Conservation (phyloP, 2,113 vertebrate genomes). For the Carassius auratus region DNA sequence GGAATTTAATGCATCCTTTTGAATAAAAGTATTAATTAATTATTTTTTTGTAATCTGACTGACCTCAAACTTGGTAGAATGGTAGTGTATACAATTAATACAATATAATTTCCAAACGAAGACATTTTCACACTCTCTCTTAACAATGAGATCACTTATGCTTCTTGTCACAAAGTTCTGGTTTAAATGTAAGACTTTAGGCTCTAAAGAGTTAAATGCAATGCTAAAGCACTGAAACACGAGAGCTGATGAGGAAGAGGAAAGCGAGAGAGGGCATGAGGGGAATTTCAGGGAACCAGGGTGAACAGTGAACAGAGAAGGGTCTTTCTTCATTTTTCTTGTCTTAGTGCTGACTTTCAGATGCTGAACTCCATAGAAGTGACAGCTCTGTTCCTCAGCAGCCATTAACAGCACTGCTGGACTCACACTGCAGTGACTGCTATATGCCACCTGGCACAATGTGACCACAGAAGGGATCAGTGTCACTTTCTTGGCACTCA, state of each 20-base stretch:
- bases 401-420: conserved; percentile 26
- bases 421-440: conserved; percentile 7
- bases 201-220: conserved; percentile 64
- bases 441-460: conserved; percentile 9
- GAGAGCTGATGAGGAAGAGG: conserved; percentile 60
- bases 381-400: conserved; percentile 22
- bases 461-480: conserved; percentile 22
- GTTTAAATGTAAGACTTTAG: conserved; percentile 3
- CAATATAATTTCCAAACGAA: too few relatives aligned
- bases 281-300: conserved; percentile 59
- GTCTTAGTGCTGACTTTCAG: not conserved
- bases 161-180: not conserved
- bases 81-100: too few relatives aligned
- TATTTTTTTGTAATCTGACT: too few relatives aligned
- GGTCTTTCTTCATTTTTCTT: conserved; percentile 12
- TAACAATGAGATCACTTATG: too few relatives aligned
- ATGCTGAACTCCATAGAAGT: not conserved
- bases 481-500: conserved; percentile 42
- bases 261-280: conserved; percentile 48
- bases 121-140: too few relatives aligned
- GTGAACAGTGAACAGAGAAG: conserved; percentile 33
- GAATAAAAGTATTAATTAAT: too few relatives aligned
- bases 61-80: too few relatives aligned
- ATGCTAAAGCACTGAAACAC: conserved; percentile 66
- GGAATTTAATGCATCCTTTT: too few relatives aligned